These are phyloP conservation scores for Myiagra hebetior DNA, from an alignment of 2,113 vertebrate species.

Conservation along the genomic window DNA sequence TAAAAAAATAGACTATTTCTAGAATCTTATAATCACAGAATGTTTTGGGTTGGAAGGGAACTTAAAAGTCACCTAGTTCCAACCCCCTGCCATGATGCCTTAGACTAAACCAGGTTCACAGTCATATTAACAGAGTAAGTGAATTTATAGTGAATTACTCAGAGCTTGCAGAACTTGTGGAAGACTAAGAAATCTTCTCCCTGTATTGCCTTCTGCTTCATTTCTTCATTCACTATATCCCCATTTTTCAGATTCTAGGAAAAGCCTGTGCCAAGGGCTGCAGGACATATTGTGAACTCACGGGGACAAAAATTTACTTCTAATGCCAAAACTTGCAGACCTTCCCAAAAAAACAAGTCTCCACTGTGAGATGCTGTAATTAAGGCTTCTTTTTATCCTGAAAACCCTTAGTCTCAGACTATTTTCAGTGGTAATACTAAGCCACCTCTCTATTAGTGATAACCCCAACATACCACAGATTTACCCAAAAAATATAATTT, in stretches of 20 bases:
- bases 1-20: not conserved
- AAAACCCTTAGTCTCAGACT: not conserved
- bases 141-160: not conserved
- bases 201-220: not conserved
- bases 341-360: not conserved
- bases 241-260: not conserved
- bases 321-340: not conserved
- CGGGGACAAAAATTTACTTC: not conserved
- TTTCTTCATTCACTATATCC: not conserved
- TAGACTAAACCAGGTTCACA: not conserved
- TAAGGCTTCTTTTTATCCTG: not conserved
- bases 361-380: not conserved
- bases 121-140: not conserved
- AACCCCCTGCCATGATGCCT: not conserved
- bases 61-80: not conserved
- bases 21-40: not conserved
- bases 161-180: not conserved
- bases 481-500: not conserved
- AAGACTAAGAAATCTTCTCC: not conserved
- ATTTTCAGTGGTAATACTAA: not conserved
- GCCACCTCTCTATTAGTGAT: not conserved
- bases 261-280: not conserved
- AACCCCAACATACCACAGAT: not conserved
- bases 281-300: not conserved
- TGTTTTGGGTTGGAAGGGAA: not conserved